Conservation (phyloP, 2,888 invertebrate genomes). For the Dasypolia templi region DNA sequence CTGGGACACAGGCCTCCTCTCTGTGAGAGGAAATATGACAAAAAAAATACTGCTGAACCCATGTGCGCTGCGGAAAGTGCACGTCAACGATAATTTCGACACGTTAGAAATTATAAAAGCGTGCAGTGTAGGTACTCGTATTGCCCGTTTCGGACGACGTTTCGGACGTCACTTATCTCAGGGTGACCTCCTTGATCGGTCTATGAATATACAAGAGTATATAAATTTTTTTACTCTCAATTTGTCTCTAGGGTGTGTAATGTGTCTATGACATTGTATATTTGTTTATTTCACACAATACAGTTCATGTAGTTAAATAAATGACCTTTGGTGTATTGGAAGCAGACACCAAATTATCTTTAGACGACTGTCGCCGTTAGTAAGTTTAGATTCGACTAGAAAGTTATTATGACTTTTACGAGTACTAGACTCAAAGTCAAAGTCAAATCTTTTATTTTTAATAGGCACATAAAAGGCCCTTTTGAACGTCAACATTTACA, state of each 20-base stretch:
- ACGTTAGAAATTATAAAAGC: background rate
- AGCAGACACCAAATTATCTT: constrained; percentile 15
- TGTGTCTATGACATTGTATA: background rate
- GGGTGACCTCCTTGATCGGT: background rate
- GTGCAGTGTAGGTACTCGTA: background rate
- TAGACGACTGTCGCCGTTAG: background rate
- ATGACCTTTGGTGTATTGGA: constrained; percentile 11
- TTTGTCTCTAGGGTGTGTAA: background rate
- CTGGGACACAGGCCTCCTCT: too few species aligned
- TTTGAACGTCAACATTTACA: too few species aligned
- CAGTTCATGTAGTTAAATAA: constrained; percentile 8
- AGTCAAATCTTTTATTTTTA: too few species aligned
- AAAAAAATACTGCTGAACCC: background rate
- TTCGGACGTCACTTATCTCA: background rate
- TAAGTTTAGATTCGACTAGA: background rate
- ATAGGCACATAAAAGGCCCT: too few species aligned
- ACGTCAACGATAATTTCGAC: background rate
- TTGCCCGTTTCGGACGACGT: background rate
- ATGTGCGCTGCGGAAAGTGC: background rate
- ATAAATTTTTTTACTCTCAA: background rate
- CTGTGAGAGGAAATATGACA: too few species aligned
- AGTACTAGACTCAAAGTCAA: constrained; percentile 1
- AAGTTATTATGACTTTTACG: constrained; percentile 5
- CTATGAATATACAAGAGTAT: constrained; percentile 1
- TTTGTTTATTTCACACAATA: background rate